These are phyloP conservation scores for Anthopleura xanthogrammica DNA, from an alignment of 92 coral and sea anemone species.

Conservation along the genomic window DNA sequence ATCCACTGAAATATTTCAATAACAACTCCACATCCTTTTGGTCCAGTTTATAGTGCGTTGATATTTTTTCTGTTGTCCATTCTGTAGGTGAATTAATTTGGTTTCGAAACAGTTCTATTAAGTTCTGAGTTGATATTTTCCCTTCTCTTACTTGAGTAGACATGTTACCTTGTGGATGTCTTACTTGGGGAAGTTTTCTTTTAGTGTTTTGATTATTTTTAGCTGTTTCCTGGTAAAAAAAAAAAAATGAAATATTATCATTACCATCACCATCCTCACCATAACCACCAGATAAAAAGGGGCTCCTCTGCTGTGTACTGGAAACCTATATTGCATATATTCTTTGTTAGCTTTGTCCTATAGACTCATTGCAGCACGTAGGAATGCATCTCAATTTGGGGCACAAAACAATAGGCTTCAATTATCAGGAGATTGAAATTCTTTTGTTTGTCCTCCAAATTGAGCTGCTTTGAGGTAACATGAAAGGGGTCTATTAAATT, in stretches of 20 bases:
- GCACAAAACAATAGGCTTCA: too few relatives aligned
- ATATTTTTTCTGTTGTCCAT: slow-evolving; percentile 76
- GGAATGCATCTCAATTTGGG: not conserved
- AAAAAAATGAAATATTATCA: not conserved
- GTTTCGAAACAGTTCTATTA: slow-evolving; percentile 70
- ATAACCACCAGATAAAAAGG: not conserved
- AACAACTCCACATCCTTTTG: slow-evolving; percentile 55
- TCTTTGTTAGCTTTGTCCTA: too few relatives aligned
- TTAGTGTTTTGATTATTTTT: not conserved
- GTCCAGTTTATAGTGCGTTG: slow-evolving; percentile 73
- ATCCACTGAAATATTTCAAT: slow-evolving; percentile 78
- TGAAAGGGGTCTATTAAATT: too few relatives aligned
- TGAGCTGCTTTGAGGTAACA: too few relatives aligned
- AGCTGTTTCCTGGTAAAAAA: not conserved
- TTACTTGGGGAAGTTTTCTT: slow-evolving; percentile 44
- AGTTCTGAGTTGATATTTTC: slow-evolving; percentile 52
- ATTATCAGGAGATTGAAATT: too few relatives aligned
- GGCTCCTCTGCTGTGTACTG: too few relatives aligned
- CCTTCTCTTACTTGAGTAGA: slow-evolving; percentile 46
- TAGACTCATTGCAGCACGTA: too few relatives aligned
- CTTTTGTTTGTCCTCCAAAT: too few relatives aligned
- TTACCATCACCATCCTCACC: not conserved
- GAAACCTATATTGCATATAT: too few relatives aligned
- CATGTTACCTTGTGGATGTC: slow-evolving; percentile 19
- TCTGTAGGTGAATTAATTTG: slow-evolving; percentile 61